Percentiles rank a stretch among this genome's conserved stretches.
These are phyloP conservation scores for Otolemur crassicaudatus DNA, from an alignment of 2,797 vertebrate species.

Conservation along the genomic window DNA sequence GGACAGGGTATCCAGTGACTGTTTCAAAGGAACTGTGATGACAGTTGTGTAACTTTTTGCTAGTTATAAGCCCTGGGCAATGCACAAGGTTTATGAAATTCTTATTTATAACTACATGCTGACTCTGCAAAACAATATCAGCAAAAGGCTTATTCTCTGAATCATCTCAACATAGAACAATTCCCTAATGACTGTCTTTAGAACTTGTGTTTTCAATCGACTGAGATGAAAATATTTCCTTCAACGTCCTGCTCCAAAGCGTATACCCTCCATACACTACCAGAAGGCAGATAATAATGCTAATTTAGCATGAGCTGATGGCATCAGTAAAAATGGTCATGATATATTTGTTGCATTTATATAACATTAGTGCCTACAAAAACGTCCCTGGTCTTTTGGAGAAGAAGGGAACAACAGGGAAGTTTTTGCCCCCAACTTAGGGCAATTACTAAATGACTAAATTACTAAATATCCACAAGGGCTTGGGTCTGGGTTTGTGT, in stretches of 20 bases:
- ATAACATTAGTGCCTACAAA: slow-evolving; percentile 16
- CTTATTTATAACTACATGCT: slow-evolving; percentile 46
- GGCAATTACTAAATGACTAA: slow-evolving; percentile 37
- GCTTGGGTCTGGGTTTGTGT: background rate
- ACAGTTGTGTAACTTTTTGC: background rate
- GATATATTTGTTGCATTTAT: slow-evolving; percentile 29
- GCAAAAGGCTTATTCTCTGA: slow-evolving; percentile 40
- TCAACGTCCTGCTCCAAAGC: slow-evolving; percentile 5
- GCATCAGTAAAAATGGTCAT: slow-evolving; percentile 46
- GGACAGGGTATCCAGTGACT: background rate
- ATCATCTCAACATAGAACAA: slow-evolving; percentile 18
- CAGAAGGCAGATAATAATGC: slow-evolving; percentile 51
- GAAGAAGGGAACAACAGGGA: background rate
- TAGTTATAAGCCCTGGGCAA: slow-evolving; percentile 5
- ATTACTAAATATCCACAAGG: slow-evolving; percentile 47
- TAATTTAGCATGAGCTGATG: slow-evolving; percentile 36
- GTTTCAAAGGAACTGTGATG: slow-evolving; percentile 29
- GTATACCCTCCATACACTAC: background rate
- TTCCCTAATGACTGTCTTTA: slow-evolving; percentile 50
- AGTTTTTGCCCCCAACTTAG: slow-evolving; percentile 45
- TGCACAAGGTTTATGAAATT: slow-evolving; percentile 7
- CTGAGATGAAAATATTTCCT: slow-evolving; percentile 43
- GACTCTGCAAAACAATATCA: slow-evolving; percentile 39
- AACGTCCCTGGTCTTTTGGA: background rate
- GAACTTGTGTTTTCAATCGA: slow-evolving; percentile 66